Conservation (phyloP, 2,888 invertebrate genomes). For the Habrosyne pyritoides region DNA sequence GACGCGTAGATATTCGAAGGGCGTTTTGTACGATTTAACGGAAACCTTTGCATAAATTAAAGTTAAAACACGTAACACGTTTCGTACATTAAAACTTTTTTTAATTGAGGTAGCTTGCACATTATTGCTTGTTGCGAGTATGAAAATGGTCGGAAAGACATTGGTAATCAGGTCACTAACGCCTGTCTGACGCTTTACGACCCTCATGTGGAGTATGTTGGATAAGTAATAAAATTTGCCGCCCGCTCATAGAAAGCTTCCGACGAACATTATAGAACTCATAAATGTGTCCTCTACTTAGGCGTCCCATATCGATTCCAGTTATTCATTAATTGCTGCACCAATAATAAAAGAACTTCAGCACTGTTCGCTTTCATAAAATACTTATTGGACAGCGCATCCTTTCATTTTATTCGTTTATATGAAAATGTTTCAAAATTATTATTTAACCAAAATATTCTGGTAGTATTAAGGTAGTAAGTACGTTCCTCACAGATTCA, state of each 20-base stretch:
- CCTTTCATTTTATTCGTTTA: too few relatives aligned
- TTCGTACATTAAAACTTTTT: not conserved
- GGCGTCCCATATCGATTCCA: not conserved
- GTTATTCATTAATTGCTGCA: not conserved
- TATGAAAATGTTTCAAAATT: too few relatives aligned
- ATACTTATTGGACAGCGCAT: not conserved
- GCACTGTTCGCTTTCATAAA: not conserved
- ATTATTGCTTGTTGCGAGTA: constrained; percentile 1
- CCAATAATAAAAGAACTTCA: not conserved
- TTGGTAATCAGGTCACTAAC: constrained; percentile 30
- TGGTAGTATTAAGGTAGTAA: too few relatives aligned
- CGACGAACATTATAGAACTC: constrained; percentile 18
- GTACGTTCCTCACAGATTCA: too few relatives aligned
- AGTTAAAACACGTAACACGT: not conserved
- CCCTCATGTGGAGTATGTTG: constrained; percentile 27
- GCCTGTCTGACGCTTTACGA: constrained; percentile 27
- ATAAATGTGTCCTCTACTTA: not conserved
- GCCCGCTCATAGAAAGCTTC: constrained; percentile 7
- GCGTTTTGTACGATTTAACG: not conserved
- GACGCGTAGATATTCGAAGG: not conserved
- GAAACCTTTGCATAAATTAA: not conserved
- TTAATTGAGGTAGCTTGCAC: constrained; percentile 13
- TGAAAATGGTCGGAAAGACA: constrained; percentile 5
- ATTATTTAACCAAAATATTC: too few relatives aligned
- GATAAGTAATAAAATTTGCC: constrained; percentile 35